Evolutionary conservation across 2,888 invertebrate species (phyloP), one percentile per base, ranked within the genome.

Genomic region (Hartigia nigra): DNA sequence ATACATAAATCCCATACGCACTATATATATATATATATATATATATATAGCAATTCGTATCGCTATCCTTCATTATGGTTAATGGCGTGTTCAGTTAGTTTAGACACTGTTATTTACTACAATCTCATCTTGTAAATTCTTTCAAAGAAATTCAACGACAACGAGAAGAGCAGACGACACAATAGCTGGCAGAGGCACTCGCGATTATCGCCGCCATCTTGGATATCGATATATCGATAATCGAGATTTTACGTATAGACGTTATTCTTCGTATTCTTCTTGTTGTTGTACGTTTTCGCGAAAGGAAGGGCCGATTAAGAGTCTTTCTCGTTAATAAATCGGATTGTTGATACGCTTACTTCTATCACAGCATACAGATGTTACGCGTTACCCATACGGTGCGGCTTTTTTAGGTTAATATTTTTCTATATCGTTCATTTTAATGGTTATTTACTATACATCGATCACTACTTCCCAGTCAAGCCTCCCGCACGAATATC

Each of bases 321-420:
- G 69, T 55, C 55, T 34, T 34, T 75, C n/a, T 77, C 74, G 74
- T 72, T 37, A 76, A 79, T 77, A 75, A 69, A 70, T 86, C 86
- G 85, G 88, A 88, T 88, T 89, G 88, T 88, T 89, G 88, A 89
- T 89, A 88, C 89, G 89, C 89, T 89, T 89, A 89, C 88, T 88
- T 89, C 89, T 89, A 89, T 89, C 89, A 89, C 89, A 89, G 89
- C 88, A 89, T 88, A 86, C 81, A 82, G 80, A 84, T 83, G 81
- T 85, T 80, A 77, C 82, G 80, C 80, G 79, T 82, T 77, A 77
- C 77, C 76, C 77, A 76, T 32, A 72, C 32, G 55, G 55, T 55
- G 55, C 55, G 55, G 55, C 55, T 70, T 32, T 70, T 32, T 69
- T 70, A 23, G 55, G 23, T 55, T 55, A 55, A 55, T 9, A 70